These are phyloP conservation scores for Oscheius sp. DNA, from an alignment of 2,888 invertebrate species.

Conservation along the genomic window DNA sequence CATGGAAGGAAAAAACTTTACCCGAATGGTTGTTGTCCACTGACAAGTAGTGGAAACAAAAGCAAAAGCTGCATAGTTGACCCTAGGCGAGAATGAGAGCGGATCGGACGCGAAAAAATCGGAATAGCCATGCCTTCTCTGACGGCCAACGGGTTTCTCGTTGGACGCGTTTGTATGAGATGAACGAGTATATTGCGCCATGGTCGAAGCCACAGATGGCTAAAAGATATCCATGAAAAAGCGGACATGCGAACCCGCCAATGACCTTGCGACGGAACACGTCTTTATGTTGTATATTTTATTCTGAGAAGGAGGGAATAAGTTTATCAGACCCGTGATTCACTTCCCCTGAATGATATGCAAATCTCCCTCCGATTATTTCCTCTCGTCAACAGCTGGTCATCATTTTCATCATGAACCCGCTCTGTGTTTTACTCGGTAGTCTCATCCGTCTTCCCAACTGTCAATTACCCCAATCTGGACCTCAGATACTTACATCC, in stretches of 20 bases:
- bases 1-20: background rate
- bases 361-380: slow-evolving; percentile 3
- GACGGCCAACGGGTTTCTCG: background rate
- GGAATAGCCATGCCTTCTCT: background rate
- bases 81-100: background rate
- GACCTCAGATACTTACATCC: background rate
- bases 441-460: background rate
- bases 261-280: too few species aligned
- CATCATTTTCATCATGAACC: background rate
- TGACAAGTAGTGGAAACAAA: background rate
- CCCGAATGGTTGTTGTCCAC: background rate
- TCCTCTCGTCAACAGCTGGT: background rate
- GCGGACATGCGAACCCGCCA: too few species aligned
- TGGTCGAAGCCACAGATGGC: too few species aligned
- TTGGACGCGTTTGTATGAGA: too few species aligned
- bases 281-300: too few species aligned
- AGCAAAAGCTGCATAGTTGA: background rate
- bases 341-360: background rate
- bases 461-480: background rate
- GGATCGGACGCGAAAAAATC: slow-evolving; percentile 9
- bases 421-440: slow-evolving; percentile 10
- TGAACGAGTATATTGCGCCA: background rate
- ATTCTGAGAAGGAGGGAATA: too few species aligned
- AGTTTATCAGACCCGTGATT: background rate
- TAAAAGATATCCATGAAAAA: too few species aligned